A percentile compares a stretch with the other conserved stretches of the same genome.
phyloP scores from a whole-genome alignment of 2,113 vertebrate species.

The Sturnira hondurensis region DNA sequence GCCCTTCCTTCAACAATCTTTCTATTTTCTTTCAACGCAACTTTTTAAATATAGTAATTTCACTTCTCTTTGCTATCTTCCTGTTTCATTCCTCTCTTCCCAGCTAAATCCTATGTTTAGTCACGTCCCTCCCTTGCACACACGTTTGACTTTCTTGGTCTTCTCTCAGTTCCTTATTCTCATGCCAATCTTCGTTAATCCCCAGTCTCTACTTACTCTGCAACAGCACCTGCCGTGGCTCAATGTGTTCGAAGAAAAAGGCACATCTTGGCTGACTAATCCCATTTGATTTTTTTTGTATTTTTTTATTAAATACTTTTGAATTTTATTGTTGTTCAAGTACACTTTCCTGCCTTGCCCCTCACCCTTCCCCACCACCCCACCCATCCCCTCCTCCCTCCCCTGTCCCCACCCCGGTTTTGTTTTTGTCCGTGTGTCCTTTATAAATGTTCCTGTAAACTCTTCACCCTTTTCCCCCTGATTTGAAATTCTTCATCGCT shows the following conservation, averaged over 20 bases:
- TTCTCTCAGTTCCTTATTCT: not conserved
- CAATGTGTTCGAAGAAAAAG: not conserved
- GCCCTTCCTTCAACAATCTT: not conserved
- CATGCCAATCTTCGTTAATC: not conserved
- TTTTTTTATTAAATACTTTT: no score
- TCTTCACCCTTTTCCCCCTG: no score
- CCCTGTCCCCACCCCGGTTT: no score
- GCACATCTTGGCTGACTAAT: not conserved
- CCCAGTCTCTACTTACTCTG: not conserved
- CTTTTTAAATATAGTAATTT: not conserved
- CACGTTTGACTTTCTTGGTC: not conserved
- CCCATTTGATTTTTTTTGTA: not conserved
- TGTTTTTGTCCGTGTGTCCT: no score
- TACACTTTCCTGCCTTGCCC: no score
- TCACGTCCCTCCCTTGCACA: rapidly evolving
- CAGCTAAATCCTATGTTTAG: not conserved
- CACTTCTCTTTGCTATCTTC: not conserved
- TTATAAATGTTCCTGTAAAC: no score
- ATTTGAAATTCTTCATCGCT: not conserved
- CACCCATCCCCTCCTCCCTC: no score
- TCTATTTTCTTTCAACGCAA: not conserved
- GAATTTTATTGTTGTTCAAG: no score
- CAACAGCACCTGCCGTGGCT: not conserved
- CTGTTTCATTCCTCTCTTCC: not conserved
- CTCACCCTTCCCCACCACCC: no score